These are phyloP conservation scores for Neodon shergylaensis DNA, from an alignment of 2,113 vertebrate genomes.

Conservation along the genomic window DNA sequence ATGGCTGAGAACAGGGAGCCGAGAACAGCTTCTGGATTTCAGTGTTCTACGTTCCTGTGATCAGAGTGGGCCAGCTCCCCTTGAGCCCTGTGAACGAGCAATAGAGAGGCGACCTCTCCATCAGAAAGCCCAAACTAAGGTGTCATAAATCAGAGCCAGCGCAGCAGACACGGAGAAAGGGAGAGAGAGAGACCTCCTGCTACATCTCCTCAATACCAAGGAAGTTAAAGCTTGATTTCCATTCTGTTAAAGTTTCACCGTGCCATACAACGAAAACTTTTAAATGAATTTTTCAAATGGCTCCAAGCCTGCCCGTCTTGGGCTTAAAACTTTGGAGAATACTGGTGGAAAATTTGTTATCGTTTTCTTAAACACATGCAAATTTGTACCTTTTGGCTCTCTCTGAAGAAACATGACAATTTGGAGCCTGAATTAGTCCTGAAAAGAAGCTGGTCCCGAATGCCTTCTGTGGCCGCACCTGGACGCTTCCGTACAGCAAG, in stretches of 20 bases:
- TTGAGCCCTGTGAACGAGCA: neutral
- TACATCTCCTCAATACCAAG: neutral
- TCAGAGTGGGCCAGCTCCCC: no score
- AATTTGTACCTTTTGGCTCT: slow-evolving; percentile 9
- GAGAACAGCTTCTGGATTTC: no score
- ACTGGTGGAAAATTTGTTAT: neutral
- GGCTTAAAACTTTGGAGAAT: neutral
- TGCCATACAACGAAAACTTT: neutral
- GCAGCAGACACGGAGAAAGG: neutral
- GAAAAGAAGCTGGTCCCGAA: neutral
- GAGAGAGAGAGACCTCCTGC: neutral
- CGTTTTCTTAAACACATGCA: slow-evolving; percentile 34
- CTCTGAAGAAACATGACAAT: neutral
- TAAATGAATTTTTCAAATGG: neutral
- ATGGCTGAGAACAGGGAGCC: accelerated
- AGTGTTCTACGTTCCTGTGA: accelerated
- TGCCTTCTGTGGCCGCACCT: slow-evolving; percentile 16
- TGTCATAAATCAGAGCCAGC: neutral
- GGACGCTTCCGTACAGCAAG: accelerated
- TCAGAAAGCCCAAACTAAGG: neutral
- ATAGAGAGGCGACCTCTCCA: neutral
- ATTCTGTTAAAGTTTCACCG: neutral
- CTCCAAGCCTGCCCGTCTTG: neutral
- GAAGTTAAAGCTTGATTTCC: neutral
- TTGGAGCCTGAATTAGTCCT: slow-evolving; percentile 5